phyloP scores from a whole-genome alignment of 2,888 invertebrate species.

The Callosobruchus maculatus region DNA sequence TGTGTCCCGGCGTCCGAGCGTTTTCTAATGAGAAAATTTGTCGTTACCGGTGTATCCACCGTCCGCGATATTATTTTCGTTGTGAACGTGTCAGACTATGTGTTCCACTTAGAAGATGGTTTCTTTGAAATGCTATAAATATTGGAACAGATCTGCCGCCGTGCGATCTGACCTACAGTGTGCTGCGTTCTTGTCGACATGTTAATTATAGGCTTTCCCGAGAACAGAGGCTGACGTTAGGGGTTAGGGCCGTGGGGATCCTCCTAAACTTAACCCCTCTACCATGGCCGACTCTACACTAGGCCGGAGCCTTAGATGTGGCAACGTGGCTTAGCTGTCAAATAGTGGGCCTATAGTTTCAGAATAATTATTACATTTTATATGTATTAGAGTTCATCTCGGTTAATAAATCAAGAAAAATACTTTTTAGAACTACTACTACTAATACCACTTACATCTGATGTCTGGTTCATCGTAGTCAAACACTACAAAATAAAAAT shows the following conservation, averaged over 20 bases:
- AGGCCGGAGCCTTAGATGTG: too few relatives aligned
- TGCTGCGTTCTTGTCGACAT: background rate
- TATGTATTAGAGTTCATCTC: too few relatives aligned
- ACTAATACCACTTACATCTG: too few relatives aligned
- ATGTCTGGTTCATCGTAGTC: too few relatives aligned
- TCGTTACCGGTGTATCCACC: slow-evolving; percentile 2
- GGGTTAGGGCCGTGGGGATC: background rate
- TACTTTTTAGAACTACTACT: too few relatives aligned
- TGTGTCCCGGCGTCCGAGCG: slow-evolving; percentile 1
- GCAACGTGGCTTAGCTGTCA: too few relatives aligned
- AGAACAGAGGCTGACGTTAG: background rate
- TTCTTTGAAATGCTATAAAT: background rate
- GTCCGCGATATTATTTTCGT: slow-evolving; percentile 2
- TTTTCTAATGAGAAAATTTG: slow-evolving; percentile 9
- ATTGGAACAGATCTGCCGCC: background rate
- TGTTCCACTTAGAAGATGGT: slow-evolving; percentile 4
- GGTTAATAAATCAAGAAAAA: too few relatives aligned
- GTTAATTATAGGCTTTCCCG: background rate
- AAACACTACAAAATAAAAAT: too few relatives aligned
- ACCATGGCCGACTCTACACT: too few relatives aligned
- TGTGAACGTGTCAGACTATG: slow-evolving; percentile 6
- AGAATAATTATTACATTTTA: too few relatives aligned
- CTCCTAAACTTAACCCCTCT: too few relatives aligned
- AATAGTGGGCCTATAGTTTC: too few relatives aligned
- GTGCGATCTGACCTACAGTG: background rate